Base-by-base conservation (phyloP, 2,888 invertebrate species). In the Nemapogon koenigi region DNA sequence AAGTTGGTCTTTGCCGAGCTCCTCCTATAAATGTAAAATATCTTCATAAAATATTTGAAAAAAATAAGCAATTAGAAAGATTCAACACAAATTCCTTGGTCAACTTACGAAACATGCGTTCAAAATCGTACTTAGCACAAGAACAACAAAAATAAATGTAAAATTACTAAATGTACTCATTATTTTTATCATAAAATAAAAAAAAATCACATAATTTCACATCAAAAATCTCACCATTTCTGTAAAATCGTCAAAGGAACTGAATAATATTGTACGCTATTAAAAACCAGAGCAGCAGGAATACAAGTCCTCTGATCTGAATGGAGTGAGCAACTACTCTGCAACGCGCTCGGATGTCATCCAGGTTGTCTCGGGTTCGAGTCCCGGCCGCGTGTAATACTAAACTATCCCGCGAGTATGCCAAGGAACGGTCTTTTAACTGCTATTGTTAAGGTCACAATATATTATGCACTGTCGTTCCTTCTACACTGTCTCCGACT, bases 1-100 rank as follows among this genome's bases (percentile, higher is more conserved):
- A 52, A 89, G 82, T 78, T 91, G 91, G 53, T 91, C 90, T 69
- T 89, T 88, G 55, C 81, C 83, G 45, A 91, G 82, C 62, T 89
- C 91, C 52, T 89, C 89, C 86, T 89, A 79, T 47, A 81, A 84
- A 52, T 45, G 51, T 43, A 51, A 49, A 52, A 49, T 52, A 43
- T 35, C 39, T 41, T 27, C 42, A 38, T 45, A 46, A 44, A 27
- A 15, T 10, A 16, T 43, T 41, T 36, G 17, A 43, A 31, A 38
- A 33, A 27, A 40, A 37, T 19, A 7, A 4, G 17, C 27, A 16
- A 36, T 15, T 6, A 2, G 2, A 16, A 27, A 22, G 22, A 28
- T 11, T 4, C 28, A 8, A 16, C 16, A 31, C 15, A 14, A 2
- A 16, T 16, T 6, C 8, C 8, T 28, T n/a, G n/a, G 15, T 31